These are phyloP conservation scores for Phycodurus eques DNA, from an alignment of 2,113 vertebrate species.

Conservation along the genomic window DNA sequence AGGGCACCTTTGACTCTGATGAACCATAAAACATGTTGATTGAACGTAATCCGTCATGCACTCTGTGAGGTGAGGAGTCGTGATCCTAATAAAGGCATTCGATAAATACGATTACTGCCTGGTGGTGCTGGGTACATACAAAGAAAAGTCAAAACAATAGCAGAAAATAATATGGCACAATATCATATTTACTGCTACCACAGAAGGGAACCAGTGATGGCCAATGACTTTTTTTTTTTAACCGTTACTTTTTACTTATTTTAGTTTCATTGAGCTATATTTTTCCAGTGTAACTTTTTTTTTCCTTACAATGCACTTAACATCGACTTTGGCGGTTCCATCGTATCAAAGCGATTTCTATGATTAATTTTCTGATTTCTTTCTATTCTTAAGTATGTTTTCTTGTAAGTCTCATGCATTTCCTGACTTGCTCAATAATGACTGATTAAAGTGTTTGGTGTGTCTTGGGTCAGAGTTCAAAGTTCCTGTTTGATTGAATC, in stretches of 20 bases:
- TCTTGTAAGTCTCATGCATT: background rate
- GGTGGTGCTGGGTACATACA: background rate
- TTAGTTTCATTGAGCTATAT: no score
- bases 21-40: background rate
- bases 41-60: background rate
- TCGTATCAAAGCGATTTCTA: no score
- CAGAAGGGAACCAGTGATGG: no score
- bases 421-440: background rate
- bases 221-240: no score
- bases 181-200: background rate
- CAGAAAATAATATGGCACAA: background rate
- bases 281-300: no score
- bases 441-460: background rate
- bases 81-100: background rate
- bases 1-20: background rate
- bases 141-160: background rate
- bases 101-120: slow-evolving; percentile 1
- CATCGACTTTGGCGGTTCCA: no score
- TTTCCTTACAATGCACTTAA: no score
- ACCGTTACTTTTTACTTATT: no score
- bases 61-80: background rate
- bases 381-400: no score
- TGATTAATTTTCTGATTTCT: no score
- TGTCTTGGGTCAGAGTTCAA: background rate
- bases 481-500: background rate